Percentiles rank a stretch among this genome's conserved stretches.
phyloP scores from a whole-genome alignment of 1,140 invertebrate genomes.

The Drosophila pruinosa region DNA sequence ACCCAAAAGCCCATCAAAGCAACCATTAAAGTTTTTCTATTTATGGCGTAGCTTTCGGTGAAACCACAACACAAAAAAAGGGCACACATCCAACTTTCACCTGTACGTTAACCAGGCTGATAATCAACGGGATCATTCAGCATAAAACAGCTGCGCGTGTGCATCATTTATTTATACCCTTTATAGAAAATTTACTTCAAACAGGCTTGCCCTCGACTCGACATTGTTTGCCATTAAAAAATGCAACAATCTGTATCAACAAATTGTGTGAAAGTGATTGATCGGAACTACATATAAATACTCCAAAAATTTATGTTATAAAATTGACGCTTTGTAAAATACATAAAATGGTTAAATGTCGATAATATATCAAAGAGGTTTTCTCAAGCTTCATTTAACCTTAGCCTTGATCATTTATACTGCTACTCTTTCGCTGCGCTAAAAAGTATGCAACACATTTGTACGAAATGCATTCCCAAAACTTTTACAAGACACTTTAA shows the following conservation, averaged over 20 bases:
- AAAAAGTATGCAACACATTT: neutral
- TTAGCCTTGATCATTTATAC: no score
- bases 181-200: neutral
- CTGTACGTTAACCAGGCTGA: conserved; percentile 26
- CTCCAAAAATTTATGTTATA: no score
- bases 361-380: no score
- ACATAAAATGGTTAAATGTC: no score
- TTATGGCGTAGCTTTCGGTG: conserved; percentile 33
- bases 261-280: no score
- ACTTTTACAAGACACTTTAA: no score
- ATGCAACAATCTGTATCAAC: no score
- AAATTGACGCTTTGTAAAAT: no score
- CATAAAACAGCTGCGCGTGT: conserved; percentile 15
- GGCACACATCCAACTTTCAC: no score
- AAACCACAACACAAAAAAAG: conserved; percentile 10
- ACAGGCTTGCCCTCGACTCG: neutral
- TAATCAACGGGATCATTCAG: conserved; percentile 31
- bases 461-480: neutral
- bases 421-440: neutral
- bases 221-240: neutral
- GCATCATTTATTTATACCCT: conserved; percentile 5
- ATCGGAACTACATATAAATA: no score
- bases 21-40: conserved; percentile 50
- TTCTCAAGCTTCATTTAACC: neutral
- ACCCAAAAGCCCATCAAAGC: neutral